Percentiles rank a stretch among this genome's conserved stretches.
These are phyloP conservation scores for Gari tellinella DNA, from an alignment of 2,888 invertebrate genomes.

Conservation along the genomic window DNA sequence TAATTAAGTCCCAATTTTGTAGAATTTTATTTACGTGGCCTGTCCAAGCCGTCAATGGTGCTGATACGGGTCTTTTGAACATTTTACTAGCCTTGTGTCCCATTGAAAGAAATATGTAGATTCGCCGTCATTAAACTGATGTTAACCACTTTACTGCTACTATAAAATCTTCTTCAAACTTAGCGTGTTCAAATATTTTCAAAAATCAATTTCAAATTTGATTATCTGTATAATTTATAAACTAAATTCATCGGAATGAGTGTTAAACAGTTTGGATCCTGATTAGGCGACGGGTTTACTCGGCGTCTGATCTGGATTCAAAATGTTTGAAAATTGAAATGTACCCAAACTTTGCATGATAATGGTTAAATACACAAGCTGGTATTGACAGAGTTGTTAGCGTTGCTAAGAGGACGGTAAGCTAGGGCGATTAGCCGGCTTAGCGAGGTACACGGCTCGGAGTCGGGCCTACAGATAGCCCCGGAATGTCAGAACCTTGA, in stretches of 20 bases:
- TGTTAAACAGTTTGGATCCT: too few species aligned
- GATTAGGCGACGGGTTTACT: too few species aligned
- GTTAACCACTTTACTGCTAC: too few species aligned
- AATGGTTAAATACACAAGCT: conserved; percentile 31
- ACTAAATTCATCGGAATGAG: too few species aligned
- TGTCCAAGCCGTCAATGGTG: conserved; percentile 32
- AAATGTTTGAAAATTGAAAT: too few species aligned
- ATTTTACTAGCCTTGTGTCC: conserved; percentile 16
- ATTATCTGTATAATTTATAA: too few species aligned
- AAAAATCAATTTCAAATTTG: too few species aligned
- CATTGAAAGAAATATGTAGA: conserved; percentile 34
- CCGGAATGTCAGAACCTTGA: neutral
- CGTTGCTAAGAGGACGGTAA: conserved; percentile 38
- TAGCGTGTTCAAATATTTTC: too few species aligned
- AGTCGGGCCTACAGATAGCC: conserved; percentile 16
- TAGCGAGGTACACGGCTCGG: conserved; percentile 23
- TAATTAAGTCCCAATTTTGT: conserved; percentile 44
- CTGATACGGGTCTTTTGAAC: conserved; percentile 51
- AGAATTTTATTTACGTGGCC: conserved; percentile 28
- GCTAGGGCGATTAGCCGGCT: conserved; percentile 32
- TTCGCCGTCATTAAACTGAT: conserved; percentile 47
- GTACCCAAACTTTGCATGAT: too few species aligned
- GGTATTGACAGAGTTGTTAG: conserved; percentile 30
- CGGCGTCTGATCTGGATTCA: too few species aligned
- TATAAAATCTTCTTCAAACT: too few species aligned